Percentiles rank a stretch among this genome's conserved stretches.
Conservation (phyloP, 2,888 invertebrate genomes). For the Acrobasis suavella region DNA sequence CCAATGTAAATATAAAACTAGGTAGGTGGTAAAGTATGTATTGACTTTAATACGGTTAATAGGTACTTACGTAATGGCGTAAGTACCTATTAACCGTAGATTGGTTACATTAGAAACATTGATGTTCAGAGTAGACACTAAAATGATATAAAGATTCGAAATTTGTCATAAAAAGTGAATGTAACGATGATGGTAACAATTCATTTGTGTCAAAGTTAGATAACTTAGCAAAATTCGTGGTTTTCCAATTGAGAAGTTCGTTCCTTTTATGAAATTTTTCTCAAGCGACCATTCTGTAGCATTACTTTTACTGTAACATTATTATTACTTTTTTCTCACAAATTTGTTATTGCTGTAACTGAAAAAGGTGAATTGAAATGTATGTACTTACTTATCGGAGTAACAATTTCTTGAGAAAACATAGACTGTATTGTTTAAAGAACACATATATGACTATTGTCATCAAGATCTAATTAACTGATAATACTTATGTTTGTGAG, state of each 20-base stretch:
- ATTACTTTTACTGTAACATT: neutral
- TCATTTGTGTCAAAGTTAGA: constrained; percentile 9
- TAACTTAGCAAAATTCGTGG: constrained; percentile 9
- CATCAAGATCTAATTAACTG: constrained; percentile 20
- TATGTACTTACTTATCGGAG: neutral
- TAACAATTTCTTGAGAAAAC: neutral
- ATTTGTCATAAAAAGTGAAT: constrained; percentile 9
- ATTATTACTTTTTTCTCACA: neutral
- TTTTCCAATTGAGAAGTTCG: constrained; percentile 3
- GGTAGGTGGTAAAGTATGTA: neutral
- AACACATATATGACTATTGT: neutral
- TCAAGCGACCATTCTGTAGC: constrained; percentile 3
- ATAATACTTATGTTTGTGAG: constrained; percentile 3
- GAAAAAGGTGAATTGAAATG: neutral
- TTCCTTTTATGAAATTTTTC: constrained; percentile 17
- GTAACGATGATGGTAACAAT: constrained; percentile 11
- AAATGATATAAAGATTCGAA: neutral
- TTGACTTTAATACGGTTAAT: too few species aligned
- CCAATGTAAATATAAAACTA: neutral
- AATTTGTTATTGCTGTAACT: neutral
- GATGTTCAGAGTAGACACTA: neutral
- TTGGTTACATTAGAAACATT: neutral
- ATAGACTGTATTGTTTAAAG: too few species aligned
- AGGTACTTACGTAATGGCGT: too few species aligned
- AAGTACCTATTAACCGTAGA: too few species aligned